Evolutionary conservation across 2,113 vertebrate species (phyloP).

Genomic region (Spea multiplicata): DNA sequence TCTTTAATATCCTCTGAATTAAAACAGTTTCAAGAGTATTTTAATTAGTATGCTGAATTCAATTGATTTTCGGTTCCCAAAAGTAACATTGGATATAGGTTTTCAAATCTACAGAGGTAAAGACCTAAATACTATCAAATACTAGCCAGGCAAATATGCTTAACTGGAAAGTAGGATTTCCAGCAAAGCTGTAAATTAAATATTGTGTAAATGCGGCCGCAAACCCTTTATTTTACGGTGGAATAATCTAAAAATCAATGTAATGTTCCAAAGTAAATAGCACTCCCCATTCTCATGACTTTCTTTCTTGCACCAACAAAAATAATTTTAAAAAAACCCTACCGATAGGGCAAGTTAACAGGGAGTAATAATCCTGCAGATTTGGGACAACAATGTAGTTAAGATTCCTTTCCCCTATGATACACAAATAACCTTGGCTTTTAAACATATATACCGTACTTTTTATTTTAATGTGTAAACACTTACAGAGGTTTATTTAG

Average conservation of each 20-base stretch:
- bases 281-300: no score
- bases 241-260: neutral
- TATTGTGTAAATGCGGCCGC: neutral
- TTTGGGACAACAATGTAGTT: no score
- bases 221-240: neutral
- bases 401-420: no score
- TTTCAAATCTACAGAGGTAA: conserved; percentile 27
- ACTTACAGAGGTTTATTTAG: no score
- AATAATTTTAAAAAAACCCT: no score
- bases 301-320: no score
- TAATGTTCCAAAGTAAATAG: no score
- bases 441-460: no score
- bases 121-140: conserved; percentile 1
- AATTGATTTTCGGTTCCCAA: conserved; percentile 40
- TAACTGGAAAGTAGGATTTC: neutral
- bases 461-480: no score
- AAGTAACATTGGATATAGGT: conserved; percentile 7
- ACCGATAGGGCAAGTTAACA: no score
- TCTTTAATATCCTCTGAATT: conserved; percentile 35
- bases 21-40: conserved; percentile 35
- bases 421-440: no score
- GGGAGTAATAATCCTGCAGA: no score
- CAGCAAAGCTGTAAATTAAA: conserved; percentile 1
- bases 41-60: conserved; percentile 43
- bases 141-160: neutral